These are phyloP conservation scores for Narcine bancroftii DNA, from an alignment of 2,113 vertebrate species.

Conservation along the genomic window DNA sequence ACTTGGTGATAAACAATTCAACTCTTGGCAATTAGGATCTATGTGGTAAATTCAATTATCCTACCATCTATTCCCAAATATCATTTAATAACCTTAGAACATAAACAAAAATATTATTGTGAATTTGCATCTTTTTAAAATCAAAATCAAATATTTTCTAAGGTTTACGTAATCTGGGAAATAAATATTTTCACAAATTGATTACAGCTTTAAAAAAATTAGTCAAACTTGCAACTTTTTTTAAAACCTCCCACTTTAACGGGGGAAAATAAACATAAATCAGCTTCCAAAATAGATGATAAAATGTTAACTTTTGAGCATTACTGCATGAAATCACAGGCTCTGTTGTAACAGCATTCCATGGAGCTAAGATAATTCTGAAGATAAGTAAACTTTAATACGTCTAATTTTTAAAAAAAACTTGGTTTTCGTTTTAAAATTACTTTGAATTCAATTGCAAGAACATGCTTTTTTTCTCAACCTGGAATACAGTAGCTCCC, in stretches of 20 bases:
- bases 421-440: not conserved
- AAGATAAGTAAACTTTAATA: slow-evolving; percentile 35
- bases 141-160: not conserved
- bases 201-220: slow-evolving; percentile 1
- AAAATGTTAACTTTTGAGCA: slow-evolving; percentile 26
- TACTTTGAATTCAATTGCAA: slow-evolving; percentile 22
- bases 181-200: slow-evolving; percentile 34
- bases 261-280: slow-evolving; percentile 20
- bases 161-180: not conserved
- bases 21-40: not conserved
- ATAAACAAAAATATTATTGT: slow-evolving; percentile 11
- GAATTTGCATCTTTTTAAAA: not conserved
- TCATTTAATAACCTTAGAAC: not conserved
- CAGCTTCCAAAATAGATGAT: slow-evolving; percentile 19
- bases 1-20: too few relatives aligned
- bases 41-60: not conserved
- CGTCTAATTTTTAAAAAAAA: slow-evolving; percentile 19
- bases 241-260: slow-evolving; percentile 30
- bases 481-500: not conserved
- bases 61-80: not conserved
- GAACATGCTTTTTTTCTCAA: slow-evolving; percentile 14
- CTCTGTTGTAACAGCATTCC: slow-evolving; percentile 16
- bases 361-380: not conserved
- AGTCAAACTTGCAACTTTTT: slow-evolving; percentile 26
- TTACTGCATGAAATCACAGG: slow-evolving; percentile 3